These are phyloP conservation scores for Hesperia comma DNA, from an alignment of 2,888 invertebrate species.

Conservation along the genomic window DNA sequence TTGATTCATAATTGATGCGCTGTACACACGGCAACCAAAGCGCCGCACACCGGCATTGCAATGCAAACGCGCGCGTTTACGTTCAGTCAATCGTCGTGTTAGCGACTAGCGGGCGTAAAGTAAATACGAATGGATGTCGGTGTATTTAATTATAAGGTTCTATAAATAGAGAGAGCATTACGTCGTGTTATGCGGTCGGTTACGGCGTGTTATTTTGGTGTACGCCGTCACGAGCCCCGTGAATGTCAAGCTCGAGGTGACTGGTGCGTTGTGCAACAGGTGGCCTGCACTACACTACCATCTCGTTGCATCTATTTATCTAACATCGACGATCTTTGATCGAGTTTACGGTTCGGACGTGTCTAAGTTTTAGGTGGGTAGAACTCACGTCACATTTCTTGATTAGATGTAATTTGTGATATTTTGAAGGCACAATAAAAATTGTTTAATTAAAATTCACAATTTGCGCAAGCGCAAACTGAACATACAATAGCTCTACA, in stretches of 20 bases:
- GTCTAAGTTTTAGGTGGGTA: too few species aligned
- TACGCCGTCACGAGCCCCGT: slow-evolving; percentile 72
- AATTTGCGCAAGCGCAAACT: too few species aligned
- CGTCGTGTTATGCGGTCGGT: slow-evolving; percentile 78
- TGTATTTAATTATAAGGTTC: slow-evolving; percentile 76
- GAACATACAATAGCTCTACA: too few species aligned
- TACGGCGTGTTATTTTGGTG: slow-evolving; percentile 79
- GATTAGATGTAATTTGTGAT: too few species aligned
- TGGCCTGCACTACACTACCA: slow-evolving; percentile 66
- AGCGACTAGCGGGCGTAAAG: slow-evolving; percentile 63
- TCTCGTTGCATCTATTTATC: slow-evolving; percentile 42
- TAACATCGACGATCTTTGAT: slow-evolving; percentile 26
- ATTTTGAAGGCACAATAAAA: too few species aligned
- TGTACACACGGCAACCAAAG: not conserved
- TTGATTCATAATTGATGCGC: too few species aligned
- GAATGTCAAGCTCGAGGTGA: slow-evolving; percentile 81
- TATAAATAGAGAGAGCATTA: slow-evolving; percentile 80
- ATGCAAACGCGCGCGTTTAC: slow-evolving; percentile 1
- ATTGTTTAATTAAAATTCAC: too few species aligned
- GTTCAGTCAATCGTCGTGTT: slow-evolving; percentile 39
- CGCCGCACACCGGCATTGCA: not conserved
- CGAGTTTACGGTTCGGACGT: not conserved
- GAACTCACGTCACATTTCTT: too few species aligned
- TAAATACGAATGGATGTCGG: slow-evolving; percentile 71
- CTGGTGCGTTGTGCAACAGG: slow-evolving; percentile 75